Evolutionary conservation across 2,113 vertebrate species (phyloP), one percentile per base, ranked within the genome.

Genomic region (Hippocampus zosterae): DNA sequence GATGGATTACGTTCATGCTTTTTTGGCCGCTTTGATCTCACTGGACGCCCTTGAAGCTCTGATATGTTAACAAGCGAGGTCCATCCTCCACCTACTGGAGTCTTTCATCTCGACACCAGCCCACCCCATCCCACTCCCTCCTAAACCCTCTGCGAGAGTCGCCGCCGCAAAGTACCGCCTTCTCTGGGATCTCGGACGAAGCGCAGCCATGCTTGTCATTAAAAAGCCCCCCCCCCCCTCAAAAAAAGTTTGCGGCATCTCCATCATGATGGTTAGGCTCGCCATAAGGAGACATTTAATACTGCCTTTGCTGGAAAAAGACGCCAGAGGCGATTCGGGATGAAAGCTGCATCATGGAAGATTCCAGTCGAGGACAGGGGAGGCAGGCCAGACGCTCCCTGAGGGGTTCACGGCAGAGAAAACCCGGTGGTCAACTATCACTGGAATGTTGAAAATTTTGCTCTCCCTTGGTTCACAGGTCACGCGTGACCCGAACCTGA

Each of bases 181-280:
- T 55, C 52, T 55, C n/a, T 23, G 52, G 52, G 21, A 55, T 53
- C 52, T 53, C n/a, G 52, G 52, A 29, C 83, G 85, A 89, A 90
- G 87, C 80, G 75, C 85, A 84, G 79, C 82, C 82, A 75, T 71
- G 87, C 88, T 86, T 90, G 80, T 91, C 90, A 91, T 92, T 91
- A 50, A 90, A 91, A 87, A 86, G 73, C 87, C 86, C 90, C 48
- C 33, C 33, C 29, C 29, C 29, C 29, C 2, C 29, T 2, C 6
- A 37, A 37, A 50, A 50, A 50, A 50, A 0, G 88, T 82, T 82
- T 80, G 80, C 68, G 88, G 71, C 86, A 88, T 90, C 87, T 84
- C 84, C 74, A 74, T 89, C 78, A 79, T 90, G 90, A 90, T 88
- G 81, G 81, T 88, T 89, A 87, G 83, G 82, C 88, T 90, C 3